A percentile compares a stretch with the other conserved stretches of the same genome.
These are phyloP conservation scores for Saccostrea cuccullata DNA, from an alignment of 1,140 invertebrate species.

Conservation along the genomic window DNA sequence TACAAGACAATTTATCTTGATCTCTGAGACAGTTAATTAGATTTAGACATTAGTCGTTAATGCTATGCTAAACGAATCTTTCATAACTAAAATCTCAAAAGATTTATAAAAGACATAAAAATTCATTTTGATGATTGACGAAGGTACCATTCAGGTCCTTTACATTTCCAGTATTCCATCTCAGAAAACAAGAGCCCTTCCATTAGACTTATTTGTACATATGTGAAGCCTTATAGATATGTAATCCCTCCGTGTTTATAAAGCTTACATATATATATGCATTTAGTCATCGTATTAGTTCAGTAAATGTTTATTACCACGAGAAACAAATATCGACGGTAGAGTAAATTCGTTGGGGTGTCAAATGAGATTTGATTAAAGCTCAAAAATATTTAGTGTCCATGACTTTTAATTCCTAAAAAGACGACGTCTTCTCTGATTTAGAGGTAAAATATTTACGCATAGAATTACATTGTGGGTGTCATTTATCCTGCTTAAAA, in stretches of 20 bases:
- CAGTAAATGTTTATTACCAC: neutral
- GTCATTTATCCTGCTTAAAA: neutral
- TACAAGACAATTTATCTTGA: too few species aligned
- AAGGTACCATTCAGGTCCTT: neutral
- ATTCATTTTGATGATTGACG: neutral
- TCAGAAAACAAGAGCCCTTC: too few species aligned
- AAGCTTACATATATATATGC: neutral
- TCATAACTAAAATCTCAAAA: too few species aligned
- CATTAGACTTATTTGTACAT: too few species aligned
- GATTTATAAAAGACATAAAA: too few species aligned
- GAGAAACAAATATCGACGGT: neutral
- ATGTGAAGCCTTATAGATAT: too few species aligned
- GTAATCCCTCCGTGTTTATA: neutral
- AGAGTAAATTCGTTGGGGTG: neutral
- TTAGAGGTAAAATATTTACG: conserved; percentile 1
- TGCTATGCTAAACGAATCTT: too few species aligned
- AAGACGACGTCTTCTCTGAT: neutral
- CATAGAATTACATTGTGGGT: neutral
- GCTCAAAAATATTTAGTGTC: neutral
- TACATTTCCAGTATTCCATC: too few species aligned
- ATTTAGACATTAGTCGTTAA: too few species aligned
- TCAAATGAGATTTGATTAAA: neutral
- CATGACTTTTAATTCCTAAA: conserved; percentile 13
- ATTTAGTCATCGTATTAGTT: neutral
- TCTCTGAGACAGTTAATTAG: too few species aligned